A percentile compares a stretch with the other conserved stretches of the same genome.
phyloP scores from a whole-genome alignment of 2,888 invertebrate genomes.

The Platynereis dumerilii region DNA sequence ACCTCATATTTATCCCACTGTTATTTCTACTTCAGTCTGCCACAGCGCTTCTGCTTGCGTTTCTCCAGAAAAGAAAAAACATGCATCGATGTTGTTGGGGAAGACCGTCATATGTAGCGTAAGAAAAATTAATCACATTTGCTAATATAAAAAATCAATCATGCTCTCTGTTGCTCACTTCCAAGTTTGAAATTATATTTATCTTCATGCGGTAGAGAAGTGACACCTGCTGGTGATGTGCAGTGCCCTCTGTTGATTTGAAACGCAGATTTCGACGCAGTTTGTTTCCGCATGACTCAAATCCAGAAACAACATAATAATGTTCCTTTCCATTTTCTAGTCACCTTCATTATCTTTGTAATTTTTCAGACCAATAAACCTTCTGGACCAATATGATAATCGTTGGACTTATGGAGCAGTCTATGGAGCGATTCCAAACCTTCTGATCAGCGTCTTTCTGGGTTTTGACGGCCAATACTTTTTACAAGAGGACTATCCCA shows the following conservation, averaged over 20 bases:
- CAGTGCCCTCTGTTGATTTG: too few species aligned
- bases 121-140: background rate
- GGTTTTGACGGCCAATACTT: background rate
- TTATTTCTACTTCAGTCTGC: background rate
- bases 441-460: background rate
- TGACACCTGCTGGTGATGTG: too few species aligned
- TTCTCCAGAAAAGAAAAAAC: slow-evolving; percentile 5
- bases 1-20: too few species aligned
- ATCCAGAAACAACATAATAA: too few species aligned
- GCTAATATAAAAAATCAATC: too few species aligned
- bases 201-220: too few species aligned
- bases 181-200: too few species aligned
- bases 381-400: slow-evolving; percentile 1
- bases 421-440: slow-evolving; percentile 1
- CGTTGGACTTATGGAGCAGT: slow-evolving; percentile 5
- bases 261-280: too few species aligned
- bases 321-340: too few species aligned
- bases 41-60: background rate
- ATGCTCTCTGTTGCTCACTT: too few species aligned
- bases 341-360: background rate
- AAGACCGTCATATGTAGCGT: background rate
- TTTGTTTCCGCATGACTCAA: too few species aligned
- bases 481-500: background rate
- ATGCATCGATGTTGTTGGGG: background rate
- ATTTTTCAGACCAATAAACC: background rate